These are phyloP conservation scores for Brachyistius frenatus DNA, from an alignment of 2,113 vertebrate genomes.

Conservation along the genomic window DNA sequence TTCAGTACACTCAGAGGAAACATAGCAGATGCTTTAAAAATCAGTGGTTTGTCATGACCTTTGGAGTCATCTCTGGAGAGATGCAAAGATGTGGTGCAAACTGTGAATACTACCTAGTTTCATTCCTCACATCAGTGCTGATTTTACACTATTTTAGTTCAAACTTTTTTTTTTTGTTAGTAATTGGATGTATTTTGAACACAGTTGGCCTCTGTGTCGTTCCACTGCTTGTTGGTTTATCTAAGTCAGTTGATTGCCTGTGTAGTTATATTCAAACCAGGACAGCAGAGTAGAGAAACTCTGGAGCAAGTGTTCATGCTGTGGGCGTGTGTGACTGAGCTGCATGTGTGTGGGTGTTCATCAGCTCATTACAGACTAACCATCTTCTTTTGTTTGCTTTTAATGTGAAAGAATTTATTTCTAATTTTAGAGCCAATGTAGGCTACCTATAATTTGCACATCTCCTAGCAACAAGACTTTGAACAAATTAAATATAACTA, in stretches of 20 bases:
- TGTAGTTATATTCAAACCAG: slow-evolving; percentile 9
- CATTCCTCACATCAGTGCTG: not conserved
- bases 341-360: slow-evolving; percentile 57
- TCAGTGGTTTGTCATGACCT: slow-evolving; percentile 45
- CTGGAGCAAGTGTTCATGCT: slow-evolving; percentile 31
- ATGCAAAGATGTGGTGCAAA: slow-evolving; percentile 11
- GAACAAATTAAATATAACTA: slow-evolving; percentile 83
- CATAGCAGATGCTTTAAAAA: slow-evolving; percentile 37
- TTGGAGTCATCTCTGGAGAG: slow-evolving; percentile 24
- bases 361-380: slow-evolving; percentile 64
- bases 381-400: slow-evolving; percentile 67
- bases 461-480: slow-evolving; percentile 86
- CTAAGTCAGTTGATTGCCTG: slow-evolving; percentile 39
- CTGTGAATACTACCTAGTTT: not conserved
- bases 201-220: not conserved
- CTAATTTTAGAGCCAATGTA: slow-evolving; percentile 71
- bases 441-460: slow-evolving; percentile 78
- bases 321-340: slow-evolving; percentile 57
- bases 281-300: slow-evolving; percentile 35
- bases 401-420: slow-evolving; percentile 72
- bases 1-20: not conserved
- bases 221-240: slow-evolving; percentile 1
- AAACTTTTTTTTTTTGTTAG: no score
- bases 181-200: not conserved
- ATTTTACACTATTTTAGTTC: no score